Base-by-base conservation (phyloP, 1,140 invertebrate species). In the Drosophila sp. region DNA sequence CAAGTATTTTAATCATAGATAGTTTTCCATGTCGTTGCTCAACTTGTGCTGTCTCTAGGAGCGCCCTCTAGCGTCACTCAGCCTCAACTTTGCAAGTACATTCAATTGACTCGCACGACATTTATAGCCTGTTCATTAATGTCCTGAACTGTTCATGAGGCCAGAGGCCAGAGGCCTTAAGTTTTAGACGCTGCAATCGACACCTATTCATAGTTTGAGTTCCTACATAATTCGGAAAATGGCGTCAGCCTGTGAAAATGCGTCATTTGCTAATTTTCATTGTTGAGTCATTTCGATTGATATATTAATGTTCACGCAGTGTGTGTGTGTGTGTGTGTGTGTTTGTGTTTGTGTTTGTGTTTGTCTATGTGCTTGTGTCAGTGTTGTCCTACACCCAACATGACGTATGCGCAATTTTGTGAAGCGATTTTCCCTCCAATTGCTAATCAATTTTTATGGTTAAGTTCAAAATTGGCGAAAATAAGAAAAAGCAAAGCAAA, bases 381-480 rank as follows among this genome's bases (percentile, higher is more conserved):
- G 16, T 29, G 7, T 32, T 32, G 9, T 59, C 25, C 58, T 34
- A 48, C 46, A 43, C 41, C 36, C 43, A 34, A 76, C 76, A 84
- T 86, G 82, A 86, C 78, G 81, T 86, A 86, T 84, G 57, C 82
- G 75, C 56, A 74, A 87, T 81, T 65, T 70, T 38, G 65, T 63
- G 66, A 78, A 86, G 70, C 76, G 78, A 32, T 61, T 34, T 57
- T 43, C 25, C 40, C 16, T 6, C 73, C 72, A 71, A 86, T 87
- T 64, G 82, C 75, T 87, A 86, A 86, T 86, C 81, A 86, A 86
- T 86, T 78, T 78, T 81, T 72, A 86, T 86, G 67, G 65, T 46
- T 62, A 27, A 8, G 36, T 41, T 54, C 21, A 61, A 72, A 64
- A 64, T 48, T 64, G 27, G 66, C 9, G 18, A 58, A 59, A 18